Conservation (phyloP, 2,888 invertebrate genomes). For the Dioctria linearis region DNA sequence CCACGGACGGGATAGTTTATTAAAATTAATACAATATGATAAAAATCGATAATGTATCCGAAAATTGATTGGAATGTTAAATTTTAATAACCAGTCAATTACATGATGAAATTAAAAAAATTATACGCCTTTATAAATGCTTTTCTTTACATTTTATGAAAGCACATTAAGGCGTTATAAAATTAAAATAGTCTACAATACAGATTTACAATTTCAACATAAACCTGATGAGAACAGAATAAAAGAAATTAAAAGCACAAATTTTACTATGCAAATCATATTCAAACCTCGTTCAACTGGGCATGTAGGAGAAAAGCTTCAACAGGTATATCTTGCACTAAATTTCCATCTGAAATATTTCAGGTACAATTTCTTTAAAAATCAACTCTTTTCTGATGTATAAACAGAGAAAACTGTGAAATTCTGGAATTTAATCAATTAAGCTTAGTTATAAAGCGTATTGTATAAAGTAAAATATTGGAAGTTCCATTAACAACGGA, state of each 20-base stretch:
- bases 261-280: no score
- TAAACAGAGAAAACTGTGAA: no score
- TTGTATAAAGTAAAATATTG: no score
- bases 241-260: neutral
- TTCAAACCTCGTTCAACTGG: neutral
- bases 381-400: no score
- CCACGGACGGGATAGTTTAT: slow-evolving; percentile 48
- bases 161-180: slow-evolving; percentile 1
- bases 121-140: neutral
- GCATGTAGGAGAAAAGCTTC: neutral
- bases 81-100: slow-evolving; percentile 34
- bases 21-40: slow-evolving; percentile 42
- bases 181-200: slow-evolving; percentile 7
- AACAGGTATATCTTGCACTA: neutral
- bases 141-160: neutral
- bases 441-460: no score
- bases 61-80: slow-evolving; percentile 35
- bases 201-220: slow-evolving; percentile 15
- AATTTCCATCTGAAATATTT: no score
- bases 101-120: slow-evolving; percentile 36
- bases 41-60: slow-evolving; percentile 15
- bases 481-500: no score
- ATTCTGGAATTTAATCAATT: no score
- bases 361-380: no score
- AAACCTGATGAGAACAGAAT: slow-evolving; percentile 21